Conservation (phyloP, 2,888 invertebrate species). For the Troilus luridus region DNA sequence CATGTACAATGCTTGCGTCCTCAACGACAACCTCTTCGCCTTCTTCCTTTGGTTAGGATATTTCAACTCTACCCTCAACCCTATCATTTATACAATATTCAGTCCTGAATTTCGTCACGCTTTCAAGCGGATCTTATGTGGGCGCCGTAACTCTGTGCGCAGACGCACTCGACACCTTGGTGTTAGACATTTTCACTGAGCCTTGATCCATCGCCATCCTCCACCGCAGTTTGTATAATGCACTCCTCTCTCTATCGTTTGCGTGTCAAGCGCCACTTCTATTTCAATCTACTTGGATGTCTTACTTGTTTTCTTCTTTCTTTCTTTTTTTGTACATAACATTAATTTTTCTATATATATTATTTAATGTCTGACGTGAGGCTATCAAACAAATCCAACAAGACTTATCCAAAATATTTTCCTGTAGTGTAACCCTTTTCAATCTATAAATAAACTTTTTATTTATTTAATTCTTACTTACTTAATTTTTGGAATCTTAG, state of each 20-base stretch:
- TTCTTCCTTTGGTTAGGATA: conserved; percentile 93
- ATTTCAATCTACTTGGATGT: neutral
- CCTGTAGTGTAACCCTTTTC: neutral
- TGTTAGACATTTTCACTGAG: conserved; percentile 63
- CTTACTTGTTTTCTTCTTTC: neutral
- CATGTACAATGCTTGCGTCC: conserved; percentile 71
- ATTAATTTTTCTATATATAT: neutral
- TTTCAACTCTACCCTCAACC: conserved; percentile 91
- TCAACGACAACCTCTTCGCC: conserved; percentile 81
- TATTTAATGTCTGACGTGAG: neutral
- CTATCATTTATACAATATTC: conserved; percentile 94
- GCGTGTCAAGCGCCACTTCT: conserved; percentile 29
- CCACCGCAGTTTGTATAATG: conserved; percentile 56
- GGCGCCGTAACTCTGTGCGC: conserved; percentile 67
- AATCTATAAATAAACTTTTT: neutral
- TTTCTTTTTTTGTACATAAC: no score
- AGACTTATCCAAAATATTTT: neutral
- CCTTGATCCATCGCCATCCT: conserved; percentile 58
- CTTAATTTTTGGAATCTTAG: neutral
- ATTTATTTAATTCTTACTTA: neutral
- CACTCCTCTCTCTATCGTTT: conserved; percentile 51
- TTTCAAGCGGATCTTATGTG: conserved; percentile 88
- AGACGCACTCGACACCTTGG: conserved; percentile 61
- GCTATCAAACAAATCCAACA: neutral
- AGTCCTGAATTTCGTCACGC: conserved; percentile 93